Percentiles rank a stretch among this genome's conserved stretches.
These are phyloP conservation scores for Leucoraja erinaceus DNA, from an alignment of 2,113 vertebrate species.

Conservation along the genomic window DNA sequence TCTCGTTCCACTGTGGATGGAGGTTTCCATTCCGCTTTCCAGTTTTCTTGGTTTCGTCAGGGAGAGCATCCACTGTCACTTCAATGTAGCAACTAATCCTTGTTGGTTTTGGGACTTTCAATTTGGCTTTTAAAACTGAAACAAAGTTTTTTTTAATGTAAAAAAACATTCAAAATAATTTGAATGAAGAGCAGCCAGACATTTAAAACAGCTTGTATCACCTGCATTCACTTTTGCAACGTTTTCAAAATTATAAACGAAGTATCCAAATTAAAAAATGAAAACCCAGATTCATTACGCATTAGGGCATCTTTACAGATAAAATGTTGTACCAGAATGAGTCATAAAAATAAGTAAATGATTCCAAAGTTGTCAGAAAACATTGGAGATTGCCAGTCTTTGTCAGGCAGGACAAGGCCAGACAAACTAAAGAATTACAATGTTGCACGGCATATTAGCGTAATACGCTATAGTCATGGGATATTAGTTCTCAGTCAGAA, in stretches of 20 bases:
- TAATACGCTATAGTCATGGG: neutral
- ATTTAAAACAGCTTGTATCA: neutral
- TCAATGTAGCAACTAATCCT: conserved; percentile 82
- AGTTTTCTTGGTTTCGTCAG: conserved; percentile 84
- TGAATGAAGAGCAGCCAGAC: neutral
- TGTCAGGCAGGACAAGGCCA: neutral
- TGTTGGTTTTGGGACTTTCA: conserved; percentile 19
- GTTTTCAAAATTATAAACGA: too few relatives aligned
- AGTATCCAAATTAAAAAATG: neutral
- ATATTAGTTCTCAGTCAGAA: neutral
- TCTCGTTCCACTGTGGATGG: conserved; percentile 89
- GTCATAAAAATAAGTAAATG: neutral
- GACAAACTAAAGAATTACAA: neutral
- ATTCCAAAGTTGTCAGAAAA: neutral
- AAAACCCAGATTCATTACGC: neutral
- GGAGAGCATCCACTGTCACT: conserved; percentile 77
- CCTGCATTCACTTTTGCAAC: neutral
- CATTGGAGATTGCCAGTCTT: neutral
- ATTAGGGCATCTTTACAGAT: neutral
- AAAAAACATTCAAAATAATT: neutral
- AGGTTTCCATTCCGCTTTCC: conserved; percentile 81
- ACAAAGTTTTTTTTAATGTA: neutral
- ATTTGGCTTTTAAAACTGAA: conserved; percentile 32
- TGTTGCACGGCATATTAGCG: neutral
- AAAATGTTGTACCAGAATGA: neutral